phyloP scores from a whole-genome alignment of 64 coral and sea anemone genomes.

The Montipora capricornis region DNA sequence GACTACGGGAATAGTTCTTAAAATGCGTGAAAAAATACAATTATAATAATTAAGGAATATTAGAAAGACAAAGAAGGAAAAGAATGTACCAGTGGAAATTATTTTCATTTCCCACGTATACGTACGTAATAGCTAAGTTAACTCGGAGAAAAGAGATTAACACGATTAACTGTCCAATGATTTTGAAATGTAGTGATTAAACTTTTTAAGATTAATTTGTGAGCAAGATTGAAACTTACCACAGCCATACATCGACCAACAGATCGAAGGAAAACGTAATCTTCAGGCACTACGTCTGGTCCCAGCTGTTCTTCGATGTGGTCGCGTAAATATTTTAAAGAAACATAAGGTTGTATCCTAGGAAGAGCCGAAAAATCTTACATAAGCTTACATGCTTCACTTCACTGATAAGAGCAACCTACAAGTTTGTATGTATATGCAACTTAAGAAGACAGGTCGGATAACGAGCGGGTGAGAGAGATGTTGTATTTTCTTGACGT shows the following conservation, averaged over 20 bases:
- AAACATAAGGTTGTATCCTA: slow-evolving; percentile 78
- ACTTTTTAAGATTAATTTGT: neutral
- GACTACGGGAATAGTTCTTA: neutral
- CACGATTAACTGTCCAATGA: neutral
- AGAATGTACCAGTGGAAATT: neutral
- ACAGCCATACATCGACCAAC: slow-evolving; percentile 98
- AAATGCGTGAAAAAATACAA: neutral
- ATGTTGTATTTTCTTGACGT: too few relatives aligned
- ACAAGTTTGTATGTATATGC: too few relatives aligned
- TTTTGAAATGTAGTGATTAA: neutral
- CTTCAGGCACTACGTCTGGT: slow-evolving; percentile 85
- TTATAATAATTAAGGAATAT: neutral
- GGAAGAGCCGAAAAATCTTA: neutral
- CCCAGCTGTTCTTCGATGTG: slow-evolving; percentile 92
- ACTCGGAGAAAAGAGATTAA: too few relatives aligned
- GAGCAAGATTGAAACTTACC: slow-evolving; percentile 47
- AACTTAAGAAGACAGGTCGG: too few relatives aligned
- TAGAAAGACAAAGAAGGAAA: neutral
- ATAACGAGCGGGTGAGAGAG: too few relatives aligned
- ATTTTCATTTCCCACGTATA: too few relatives aligned
- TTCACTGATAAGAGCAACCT: too few relatives aligned
- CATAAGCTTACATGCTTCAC: too few relatives aligned
- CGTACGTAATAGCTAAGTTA: too few relatives aligned
- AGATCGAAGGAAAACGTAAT: slow-evolving; percentile 88
- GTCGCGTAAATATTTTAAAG: slow-evolving; percentile 72